A percentile compares a stretch with the other conserved stretches of the same genome.
Evolutionary conservation across 2,797 vertebrate species (phyloP).

Genomic region (Hypotaenidia okinawae): DNA sequence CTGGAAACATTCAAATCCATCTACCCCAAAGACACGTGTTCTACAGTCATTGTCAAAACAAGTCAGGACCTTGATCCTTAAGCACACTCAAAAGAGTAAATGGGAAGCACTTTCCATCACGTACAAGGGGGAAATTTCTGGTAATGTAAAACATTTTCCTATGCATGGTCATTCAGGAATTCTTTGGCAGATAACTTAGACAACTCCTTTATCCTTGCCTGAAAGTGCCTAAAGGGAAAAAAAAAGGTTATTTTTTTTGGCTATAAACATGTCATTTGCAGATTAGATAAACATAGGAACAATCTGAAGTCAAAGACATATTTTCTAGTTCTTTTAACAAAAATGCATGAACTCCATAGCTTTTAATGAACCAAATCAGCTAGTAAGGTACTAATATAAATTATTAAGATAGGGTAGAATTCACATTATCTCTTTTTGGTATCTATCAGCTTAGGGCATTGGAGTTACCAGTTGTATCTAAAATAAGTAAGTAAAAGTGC

Average conservation of each 20-base stretch:
- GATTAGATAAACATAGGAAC: not conserved
- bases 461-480: not conserved
- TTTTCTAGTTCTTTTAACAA: not conserved
- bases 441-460: not conserved
- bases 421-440: not conserved
- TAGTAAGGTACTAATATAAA: not conserved
- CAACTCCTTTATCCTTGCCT: not conserved
- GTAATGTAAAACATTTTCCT: constrained; percentile 32
- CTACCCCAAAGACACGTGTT: not conserved
- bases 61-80: not conserved
- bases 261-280: not conserved
- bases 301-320: not conserved
- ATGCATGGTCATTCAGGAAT: constrained; percentile 28
- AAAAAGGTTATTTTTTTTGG: not conserved
- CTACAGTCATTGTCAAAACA: not conserved
- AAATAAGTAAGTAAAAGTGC: not conserved
- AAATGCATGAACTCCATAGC: not conserved
- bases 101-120: not conserved
- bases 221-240: not conserved
- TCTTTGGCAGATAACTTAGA: not conserved
- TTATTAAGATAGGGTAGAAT: not conserved
- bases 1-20: not conserved
- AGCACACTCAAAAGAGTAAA: not conserved
- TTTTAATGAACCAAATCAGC: not conserved
- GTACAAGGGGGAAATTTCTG: not conserved